phyloP scores from a whole-genome alignment of 2,888 invertebrate species.

The Diadegma fenestrale region DNA sequence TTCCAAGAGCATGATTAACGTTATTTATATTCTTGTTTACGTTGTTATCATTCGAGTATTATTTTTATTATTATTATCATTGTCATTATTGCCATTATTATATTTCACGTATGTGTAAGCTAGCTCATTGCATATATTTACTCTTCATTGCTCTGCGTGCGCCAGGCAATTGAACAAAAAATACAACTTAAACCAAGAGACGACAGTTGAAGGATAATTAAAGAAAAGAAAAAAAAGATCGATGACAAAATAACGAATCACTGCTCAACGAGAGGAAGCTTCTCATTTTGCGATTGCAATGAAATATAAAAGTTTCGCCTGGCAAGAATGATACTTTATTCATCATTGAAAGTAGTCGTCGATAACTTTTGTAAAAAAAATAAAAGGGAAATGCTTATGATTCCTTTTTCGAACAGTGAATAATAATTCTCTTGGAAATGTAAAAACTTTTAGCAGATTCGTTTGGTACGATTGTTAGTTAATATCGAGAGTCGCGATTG shows the following conservation, averaged over 20 bases:
- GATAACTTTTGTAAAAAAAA: not conserved
- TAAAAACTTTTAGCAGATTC: constrained; percentile 13
- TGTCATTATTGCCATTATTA: constrained; percentile 48
- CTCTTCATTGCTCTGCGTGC: constrained; percentile 75
- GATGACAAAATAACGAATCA: constrained; percentile 14
- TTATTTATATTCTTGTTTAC: constrained; percentile 41
- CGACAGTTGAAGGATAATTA: constrained; percentile 13
- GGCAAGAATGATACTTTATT: not conserved
- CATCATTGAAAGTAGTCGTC: not conserved
- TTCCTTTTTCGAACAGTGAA: not conserved
- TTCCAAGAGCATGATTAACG: constrained; percentile 35
- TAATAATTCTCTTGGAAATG: not conserved
- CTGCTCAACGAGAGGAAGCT: constrained; percentile 1
- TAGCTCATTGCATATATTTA: constrained; percentile 73
- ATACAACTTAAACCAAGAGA: not conserved
- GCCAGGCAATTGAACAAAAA: constrained; percentile 19
- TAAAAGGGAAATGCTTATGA: not conserved
- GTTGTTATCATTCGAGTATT: constrained; percentile 24
- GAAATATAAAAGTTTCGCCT: not conserved
- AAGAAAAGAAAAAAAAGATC: not conserved
- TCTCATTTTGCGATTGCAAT: not conserved
- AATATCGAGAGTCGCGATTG: not conserved
- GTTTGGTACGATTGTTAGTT: constrained; percentile 10
- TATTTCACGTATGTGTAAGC: constrained; percentile 51
- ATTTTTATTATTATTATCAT: constrained; percentile 32